Evolutionary conservation across 2,113 vertebrate species (phyloP), one percentile per base, ranked within the genome.

Genomic region (Prinia subflava): DNA sequence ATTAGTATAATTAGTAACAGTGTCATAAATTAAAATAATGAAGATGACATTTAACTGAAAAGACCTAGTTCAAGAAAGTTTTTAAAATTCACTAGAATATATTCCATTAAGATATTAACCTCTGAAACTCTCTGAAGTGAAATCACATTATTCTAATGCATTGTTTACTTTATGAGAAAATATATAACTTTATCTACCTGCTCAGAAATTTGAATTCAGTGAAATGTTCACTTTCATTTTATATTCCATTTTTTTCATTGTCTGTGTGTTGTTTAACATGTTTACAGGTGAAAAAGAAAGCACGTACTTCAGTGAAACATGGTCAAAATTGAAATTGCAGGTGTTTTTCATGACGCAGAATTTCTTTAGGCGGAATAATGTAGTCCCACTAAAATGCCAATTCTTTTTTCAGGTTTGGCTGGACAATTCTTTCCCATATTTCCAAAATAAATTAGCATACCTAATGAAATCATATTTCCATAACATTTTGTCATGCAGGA

Each of bases 391-490:
- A 44, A 96, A 94, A 75, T 14, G 5, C 6, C 65, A 47, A 30
- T 5, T 50, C 22, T 52, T 83, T 67, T 60, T 92, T 75, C 83
- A 67, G 35, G 2, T 35, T 19, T 59, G 17, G 3, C 69, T 70
- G 42, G 31, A 93, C 3, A 95, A 81, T 65, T 92, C 11, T 1
- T 89, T 94, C 89, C 50, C 47, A 50, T 47, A 42, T 37, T 85
- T 92, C 22, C 22, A 55, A 84, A 83, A 65, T 59, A 70, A 86
- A 77, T 79, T 37, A 50, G 6, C 64, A 80, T 94, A 95, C 67
- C 70, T 95, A 93, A 44, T 85, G 93, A 95, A 94, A 94, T 89
- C 59, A 59, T 94, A 89, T 96, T 97, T 97, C 89, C 87, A 90
- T 95, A 94, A 73, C 6, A 3, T 95, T 96, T 55, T 96, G 33